Base-by-base conservation (phyloP, 1,140 invertebrate species). In the Platyura marginata region DNA sequence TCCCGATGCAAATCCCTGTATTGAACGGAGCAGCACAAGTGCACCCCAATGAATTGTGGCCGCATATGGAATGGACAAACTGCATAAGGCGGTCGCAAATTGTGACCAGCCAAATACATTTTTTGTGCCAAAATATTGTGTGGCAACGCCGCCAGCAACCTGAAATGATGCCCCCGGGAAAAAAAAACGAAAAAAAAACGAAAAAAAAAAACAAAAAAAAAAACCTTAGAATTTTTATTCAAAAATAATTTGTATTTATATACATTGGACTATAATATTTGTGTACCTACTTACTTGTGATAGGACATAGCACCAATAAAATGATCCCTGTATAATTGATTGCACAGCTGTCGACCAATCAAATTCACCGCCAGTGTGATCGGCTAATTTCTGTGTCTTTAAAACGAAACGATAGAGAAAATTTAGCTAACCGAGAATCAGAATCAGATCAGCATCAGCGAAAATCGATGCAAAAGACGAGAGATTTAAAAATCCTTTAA, bases 51-150 rank as follows among this genome's bases (percentile, higher is more conserved):
- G 75, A 11, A 69, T 58, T 36, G 69, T 67, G 18, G 74, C 72
- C 16, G 71, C 75, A 41, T 58, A 55, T 3, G 77, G 77, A 51
- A 81, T 79, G 9, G 71, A 62, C 25, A 81, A 52, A 51, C 76
- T 79, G 50, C 76, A 75, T 22, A 76, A 49, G n/a, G 76, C 77
- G 19, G 77, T 80, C 20, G 67, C 60, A 13, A 77, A 51, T 51
- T 81, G 77, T 2, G 77, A 77, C 45, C 72, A 76, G 33, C 81
- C 80, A 48, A 87, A 83, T 32, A 84, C 77, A 2, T 69, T 62
- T 55, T 83, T 83, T 4, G 81, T 81, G n/a, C 83, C 82, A 53
- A 82, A 77, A 49, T 71, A 66, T 59, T 83, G 78, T 2, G 81
- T 81, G n/a, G 83, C 68, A 44, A 77, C 63, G 25, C 79, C 79